Conservation (phyloP, 2,888 invertebrate species). For the Druceiella hillmani region DNA sequence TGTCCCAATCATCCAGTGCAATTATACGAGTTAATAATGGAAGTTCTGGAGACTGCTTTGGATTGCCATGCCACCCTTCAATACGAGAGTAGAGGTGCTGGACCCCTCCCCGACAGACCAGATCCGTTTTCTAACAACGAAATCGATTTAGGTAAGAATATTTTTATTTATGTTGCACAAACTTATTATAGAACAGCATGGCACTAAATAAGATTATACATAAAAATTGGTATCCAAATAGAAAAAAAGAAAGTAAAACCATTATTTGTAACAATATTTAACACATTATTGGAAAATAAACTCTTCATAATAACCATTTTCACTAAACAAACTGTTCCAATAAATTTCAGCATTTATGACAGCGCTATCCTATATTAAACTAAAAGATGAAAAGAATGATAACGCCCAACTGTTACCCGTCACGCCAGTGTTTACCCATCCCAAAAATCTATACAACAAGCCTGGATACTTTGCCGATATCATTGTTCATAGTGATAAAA, state of each 20-base stretch:
- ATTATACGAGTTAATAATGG: slow-evolving; percentile 51
- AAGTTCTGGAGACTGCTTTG: slow-evolving; percentile 49
- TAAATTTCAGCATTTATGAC: slow-evolving; percentile 53
- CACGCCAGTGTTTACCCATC: slow-evolving; percentile 54
- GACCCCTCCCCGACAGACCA: slow-evolving; percentile 42
- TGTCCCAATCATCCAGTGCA: slow-evolving; percentile 57
- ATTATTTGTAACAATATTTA: no score
- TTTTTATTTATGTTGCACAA: slow-evolving; percentile 8
- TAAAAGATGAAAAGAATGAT: slow-evolving; percentile 36
- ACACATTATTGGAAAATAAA: no score
- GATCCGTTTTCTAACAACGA: slow-evolving; percentile 52
- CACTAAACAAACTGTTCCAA: slow-evolving; percentile 1
- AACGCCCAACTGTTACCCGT: slow-evolving; percentile 50
- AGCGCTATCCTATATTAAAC: slow-evolving; percentile 48
- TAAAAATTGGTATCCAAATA: no score
- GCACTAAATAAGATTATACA: no score
- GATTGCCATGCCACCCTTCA: slow-evolving; percentile 47
- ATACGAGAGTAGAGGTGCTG: slow-evolving; percentile 55
- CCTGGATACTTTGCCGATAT: slow-evolving; percentile 58
- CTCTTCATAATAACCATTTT: no score
- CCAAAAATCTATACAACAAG: slow-evolving; percentile 46
- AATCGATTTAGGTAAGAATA: slow-evolving; percentile 51
- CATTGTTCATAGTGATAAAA: slow-evolving; percentile 53
- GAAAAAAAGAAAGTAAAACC: no score
- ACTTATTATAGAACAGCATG: no score